Evolutionary conservation across 2,797 vertebrate genomes (phyloP), one percentile per base, ranked within the genome.

Genomic region (Pelodytes ibericus): DNA sequence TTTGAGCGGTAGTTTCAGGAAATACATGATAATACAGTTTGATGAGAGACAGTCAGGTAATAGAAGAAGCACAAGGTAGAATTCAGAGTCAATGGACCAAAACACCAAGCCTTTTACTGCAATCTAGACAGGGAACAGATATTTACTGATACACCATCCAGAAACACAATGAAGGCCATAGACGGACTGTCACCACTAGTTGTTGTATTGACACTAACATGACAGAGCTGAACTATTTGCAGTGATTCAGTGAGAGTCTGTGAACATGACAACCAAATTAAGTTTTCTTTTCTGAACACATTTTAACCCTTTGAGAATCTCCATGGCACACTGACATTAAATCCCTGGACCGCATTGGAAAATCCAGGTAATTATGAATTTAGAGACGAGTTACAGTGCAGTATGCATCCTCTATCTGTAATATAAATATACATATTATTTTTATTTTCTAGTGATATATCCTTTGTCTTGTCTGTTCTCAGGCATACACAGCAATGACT

Each of bases 401-500:
- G 33, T 11, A 5, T 36, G 1, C 33, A 36, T 36, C 5, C 11
- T 36, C 33, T 36, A 36, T 36, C 5, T 36, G 11, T 36, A 36
- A 6, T 36, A 36, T 36, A 36, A 36, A 36, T 36, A 0, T 6
- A 36, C 11, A 36, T 11, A 6, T 36, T 36, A 5, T 36, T 36
- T 36, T 5, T 36, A 36, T 6, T 5, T 36, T 36, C 1, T 36
- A 11, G 5, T 44, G 41, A 44, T 9, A 44, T 44, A 15, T 10
- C 41, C 15, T 44, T 2, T 70, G 24, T 64, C 51, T 60, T 22
- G 4, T 65, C 11, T 49, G 3, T n/a, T 56, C 72, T n/a, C 82
- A 97, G 95, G 93, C 90, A 0, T 93, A 92, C 80, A 83, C 83
- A 49, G 66, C 82, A 16, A 68, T 93, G 24, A 88, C 90, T n/a